phyloP scores from a whole-genome alignment of 2,797 vertebrate genomes.

The Myotis planiceps region DNA sequence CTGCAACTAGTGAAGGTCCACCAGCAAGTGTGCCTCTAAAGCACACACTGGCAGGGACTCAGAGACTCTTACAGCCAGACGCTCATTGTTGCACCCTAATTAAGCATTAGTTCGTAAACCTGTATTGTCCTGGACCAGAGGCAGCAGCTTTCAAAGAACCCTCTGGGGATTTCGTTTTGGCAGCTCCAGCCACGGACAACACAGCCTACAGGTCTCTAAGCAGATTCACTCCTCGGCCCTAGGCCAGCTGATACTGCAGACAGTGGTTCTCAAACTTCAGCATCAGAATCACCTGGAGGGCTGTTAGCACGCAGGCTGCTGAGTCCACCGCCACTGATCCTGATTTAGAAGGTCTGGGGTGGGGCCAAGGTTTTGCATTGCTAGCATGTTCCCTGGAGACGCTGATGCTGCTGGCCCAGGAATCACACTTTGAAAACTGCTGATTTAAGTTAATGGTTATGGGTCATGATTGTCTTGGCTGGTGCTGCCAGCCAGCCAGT shows the following conservation, averaged over 20 bases:
- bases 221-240: not conserved
- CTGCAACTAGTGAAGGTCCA: not conserved
- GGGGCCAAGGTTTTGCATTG: not conserved
- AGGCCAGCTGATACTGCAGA: not conserved
- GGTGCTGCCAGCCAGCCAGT: not conserved
- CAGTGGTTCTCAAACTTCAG: not conserved
- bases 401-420: not conserved
- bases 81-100: not conserved
- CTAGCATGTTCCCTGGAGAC: not conserved
- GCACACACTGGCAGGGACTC: not conserved
- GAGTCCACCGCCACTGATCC: not conserved
- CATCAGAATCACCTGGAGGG: not conserved
- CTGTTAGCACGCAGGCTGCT: fast-evolving
- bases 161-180: not conserved
- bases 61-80: not conserved
- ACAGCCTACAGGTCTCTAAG: not conserved
- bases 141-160: not conserved
- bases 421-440: not conserved
- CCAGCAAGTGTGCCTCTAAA: not conserved
- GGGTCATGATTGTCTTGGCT: not conserved
- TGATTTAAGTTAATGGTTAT: not conserved
- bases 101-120: constrained; percentile 16
- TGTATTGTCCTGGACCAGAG: not conserved
- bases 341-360: not conserved
- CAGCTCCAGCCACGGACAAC: not conserved